Conservation (phyloP, 2,113 vertebrate species). For the Pungitius pungitius region DNA sequence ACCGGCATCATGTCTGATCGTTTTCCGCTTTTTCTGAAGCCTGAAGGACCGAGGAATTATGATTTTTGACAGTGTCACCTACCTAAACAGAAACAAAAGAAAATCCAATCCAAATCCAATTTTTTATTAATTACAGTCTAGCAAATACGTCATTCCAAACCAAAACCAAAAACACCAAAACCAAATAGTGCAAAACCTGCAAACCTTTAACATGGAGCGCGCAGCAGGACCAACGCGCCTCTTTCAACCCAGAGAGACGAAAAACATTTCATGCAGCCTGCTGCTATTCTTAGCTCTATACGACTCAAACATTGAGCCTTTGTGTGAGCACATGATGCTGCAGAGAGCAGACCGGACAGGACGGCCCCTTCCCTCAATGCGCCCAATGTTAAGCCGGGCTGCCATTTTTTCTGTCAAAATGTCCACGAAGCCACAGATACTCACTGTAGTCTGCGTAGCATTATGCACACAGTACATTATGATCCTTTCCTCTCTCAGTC, state of each 20-base stretch:
- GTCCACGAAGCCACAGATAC: background rate
- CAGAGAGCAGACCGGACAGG: constrained; percentile 33
- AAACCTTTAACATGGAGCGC: constrained; percentile 19
- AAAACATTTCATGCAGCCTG: constrained; percentile 49
- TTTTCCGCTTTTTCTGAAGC: background rate
- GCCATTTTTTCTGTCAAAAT: background rate
- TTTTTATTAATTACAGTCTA: background rate
- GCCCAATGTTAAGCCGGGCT: background rate
- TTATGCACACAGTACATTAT: background rate
- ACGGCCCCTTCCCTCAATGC: constrained; percentile 25
- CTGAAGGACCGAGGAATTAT: background rate
- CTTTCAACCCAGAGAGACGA: constrained; percentile 32
- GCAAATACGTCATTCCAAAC: background rate
- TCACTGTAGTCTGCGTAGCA: background rate
- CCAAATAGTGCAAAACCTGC: constrained; percentile 9
- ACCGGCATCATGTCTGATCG: background rate
- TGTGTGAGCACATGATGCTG: constrained; percentile 40
- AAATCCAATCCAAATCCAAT: background rate
- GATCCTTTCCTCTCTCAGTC: background rate
- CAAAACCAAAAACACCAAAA: too few species aligned
- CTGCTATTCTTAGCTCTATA: constrained; percentile 58
- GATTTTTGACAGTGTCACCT: background rate
- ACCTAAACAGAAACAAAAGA: too few species aligned
- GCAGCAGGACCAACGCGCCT: constrained; percentile 24
- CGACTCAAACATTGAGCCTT: constrained; percentile 53